A percentile compares a stretch with the other conserved stretches of the same genome.
Evolutionary conservation across 2,113 vertebrate genomes (phyloP).

Genomic region (Planiliza haematocheilus): DNA sequence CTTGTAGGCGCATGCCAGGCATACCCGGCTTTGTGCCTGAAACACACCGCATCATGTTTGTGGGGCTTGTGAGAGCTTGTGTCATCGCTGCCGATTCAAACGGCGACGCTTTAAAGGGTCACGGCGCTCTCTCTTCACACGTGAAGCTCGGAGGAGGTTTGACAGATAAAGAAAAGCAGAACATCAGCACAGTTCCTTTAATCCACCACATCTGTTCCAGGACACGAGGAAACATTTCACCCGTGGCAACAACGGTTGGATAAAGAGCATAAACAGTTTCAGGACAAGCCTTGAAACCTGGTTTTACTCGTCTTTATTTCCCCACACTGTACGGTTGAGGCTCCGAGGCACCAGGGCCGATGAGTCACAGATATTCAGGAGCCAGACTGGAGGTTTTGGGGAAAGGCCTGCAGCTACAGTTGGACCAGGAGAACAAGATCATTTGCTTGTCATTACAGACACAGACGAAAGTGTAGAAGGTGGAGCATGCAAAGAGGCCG

Average conservation of each 20-base stretch:
- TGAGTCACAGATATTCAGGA: constrained; percentile 34
- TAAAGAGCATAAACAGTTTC: constrained; percentile 18
- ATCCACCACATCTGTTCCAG: neutral
- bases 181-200: neutral
- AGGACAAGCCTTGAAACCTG: constrained; percentile 38
- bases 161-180: neutral
- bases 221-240: neutral
- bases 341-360: neutral
- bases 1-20: constrained; percentile 67
- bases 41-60: constrained; percentile 29
- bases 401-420: constrained; percentile 19
- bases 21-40: constrained; percentile 28
- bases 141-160: too few species aligned
- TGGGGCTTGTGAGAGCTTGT: constrained; percentile 71
- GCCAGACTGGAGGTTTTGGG: constrained; percentile 6
- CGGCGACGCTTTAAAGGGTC: neutral
- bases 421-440: constrained; percentile 58
- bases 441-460: constrained; percentile 42
- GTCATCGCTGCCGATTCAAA: constrained; percentile 1
- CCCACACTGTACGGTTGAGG: neutral
- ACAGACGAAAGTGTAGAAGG: constrained; percentile 10
- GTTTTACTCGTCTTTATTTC: constrained; percentile 46
- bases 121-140: too few species aligned
- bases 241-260: constrained; percentile 17
- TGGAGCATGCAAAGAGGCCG: constrained; percentile 38